Percentiles rank a stretch among this genome's conserved stretches.
These are phyloP conservation scores for Crenuchus spilurus DNA, from an alignment of 2,797 vertebrate genomes.

Conservation along the genomic window DNA sequence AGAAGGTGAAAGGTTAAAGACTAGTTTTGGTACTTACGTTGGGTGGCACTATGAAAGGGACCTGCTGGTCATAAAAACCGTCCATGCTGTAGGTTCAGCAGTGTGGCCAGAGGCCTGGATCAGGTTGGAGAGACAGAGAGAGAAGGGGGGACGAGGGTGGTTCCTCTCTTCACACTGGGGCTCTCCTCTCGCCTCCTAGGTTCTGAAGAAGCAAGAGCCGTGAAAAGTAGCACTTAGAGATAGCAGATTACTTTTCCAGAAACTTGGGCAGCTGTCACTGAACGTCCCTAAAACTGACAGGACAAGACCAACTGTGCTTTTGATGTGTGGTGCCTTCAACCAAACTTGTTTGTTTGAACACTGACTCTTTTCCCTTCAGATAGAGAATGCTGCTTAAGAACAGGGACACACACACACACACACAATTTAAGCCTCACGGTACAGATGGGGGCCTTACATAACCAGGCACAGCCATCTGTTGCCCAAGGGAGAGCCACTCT, in stretches of 20 bases:
- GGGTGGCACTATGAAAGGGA: constrained; percentile 84
- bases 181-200: constrained; percentile 31
- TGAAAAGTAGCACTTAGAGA: constrained; percentile 55
- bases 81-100: constrained; percentile 81
- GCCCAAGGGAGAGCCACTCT: constrained; percentile 19
- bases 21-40: constrained; percentile 78
- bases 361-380: constrained; percentile 23
- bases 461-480: constrained; percentile 54
- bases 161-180: constrained; percentile 55
- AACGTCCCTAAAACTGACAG: constrained; percentile 31
- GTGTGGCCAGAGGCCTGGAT: constrained; percentile 21
- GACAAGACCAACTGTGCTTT: constrained; percentile 50
- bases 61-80: constrained; percentile 94
- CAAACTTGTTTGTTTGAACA: constrained; percentile 36
- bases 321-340: constrained; percentile 48
- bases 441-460: constrained; percentile 54
- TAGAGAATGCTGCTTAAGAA: constrained; percentile 17
- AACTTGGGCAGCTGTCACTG: constrained; percentile 48
- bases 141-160: constrained; percentile 25
- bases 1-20: background rate
- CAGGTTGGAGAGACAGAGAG: constrained; percentile 16
- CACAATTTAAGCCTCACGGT: constrained; percentile 35
- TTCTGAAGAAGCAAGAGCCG: constrained; percentile 35
- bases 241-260: constrained; percentile 11
- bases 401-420: constrained; percentile 4